phyloP scores from a whole-genome alignment of 2,888 invertebrate species.

The Abscondita cerata region DNA sequence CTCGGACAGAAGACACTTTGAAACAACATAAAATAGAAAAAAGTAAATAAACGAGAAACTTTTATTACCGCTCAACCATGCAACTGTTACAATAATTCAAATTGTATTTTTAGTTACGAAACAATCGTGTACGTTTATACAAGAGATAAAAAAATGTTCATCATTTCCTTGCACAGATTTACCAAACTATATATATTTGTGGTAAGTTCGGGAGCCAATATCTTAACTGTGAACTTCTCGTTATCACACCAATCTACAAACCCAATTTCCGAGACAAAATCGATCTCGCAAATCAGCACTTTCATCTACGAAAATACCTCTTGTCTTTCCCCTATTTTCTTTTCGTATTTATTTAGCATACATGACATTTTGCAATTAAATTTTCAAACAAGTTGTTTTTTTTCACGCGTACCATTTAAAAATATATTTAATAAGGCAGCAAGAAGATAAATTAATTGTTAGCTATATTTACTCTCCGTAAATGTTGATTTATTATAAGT shows the following conservation, averaged over 20 bases:
- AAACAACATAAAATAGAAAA: neutral
- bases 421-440: neutral
- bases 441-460: neutral
- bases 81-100: constrained; percentile 21
- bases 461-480: neutral
- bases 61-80: constrained; percentile 9
- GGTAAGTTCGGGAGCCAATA: constrained; percentile 38
- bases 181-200: constrained; percentile 42
- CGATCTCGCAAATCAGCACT: constrained; percentile 56
- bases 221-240: constrained; percentile 38
- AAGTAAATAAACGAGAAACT: constrained; percentile 13
- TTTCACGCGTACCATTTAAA: neutral
- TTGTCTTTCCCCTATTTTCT: constrained; percentile 27
- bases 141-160: constrained; percentile 17
- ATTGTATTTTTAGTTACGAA: constrained; percentile 7
- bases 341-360: constrained; percentile 4
- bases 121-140: neutral
- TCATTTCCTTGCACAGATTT: constrained; percentile 36
- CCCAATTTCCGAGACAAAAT: constrained; percentile 56
- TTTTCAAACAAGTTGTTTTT: neutral
- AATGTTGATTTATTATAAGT: constrained; percentile 10
- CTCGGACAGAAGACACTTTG: no score
- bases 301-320: constrained; percentile 38
- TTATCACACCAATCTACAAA: constrained; percentile 54
- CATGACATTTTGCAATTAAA: constrained; percentile 1